phyloP scores from a whole-genome alignment of 2,888 invertebrate genomes.

The Monochamus alternatus region DNA sequence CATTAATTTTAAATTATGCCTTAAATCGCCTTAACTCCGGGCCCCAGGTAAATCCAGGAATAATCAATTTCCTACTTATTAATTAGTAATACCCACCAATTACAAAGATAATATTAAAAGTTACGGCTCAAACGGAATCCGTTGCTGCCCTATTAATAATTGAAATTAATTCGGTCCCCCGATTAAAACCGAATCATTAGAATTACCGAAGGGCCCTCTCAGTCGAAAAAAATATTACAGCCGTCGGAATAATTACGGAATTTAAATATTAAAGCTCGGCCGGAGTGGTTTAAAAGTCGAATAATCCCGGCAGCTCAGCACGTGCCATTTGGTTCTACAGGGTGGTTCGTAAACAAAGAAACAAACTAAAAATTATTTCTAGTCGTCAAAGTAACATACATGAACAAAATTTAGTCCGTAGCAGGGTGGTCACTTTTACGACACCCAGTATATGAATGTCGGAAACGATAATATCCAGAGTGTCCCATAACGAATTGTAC shows the following conservation, averaged over 20 bases:
- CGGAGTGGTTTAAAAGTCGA: conserved; percentile 36
- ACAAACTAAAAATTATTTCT: too few relatives aligned
- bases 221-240: conserved; percentile 34
- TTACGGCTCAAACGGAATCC: conserved; percentile 29
- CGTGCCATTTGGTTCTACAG: neutral
- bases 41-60: conserved; percentile 10
- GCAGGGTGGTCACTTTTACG: too few relatives aligned
- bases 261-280: conserved; percentile 42
- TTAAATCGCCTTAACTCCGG: conserved; percentile 5
- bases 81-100: conserved; percentile 40
- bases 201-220: conserved; percentile 27
- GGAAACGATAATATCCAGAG: too few relatives aligned
- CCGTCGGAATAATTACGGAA: conserved; percentile 45
- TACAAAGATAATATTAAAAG: conserved; percentile 36
- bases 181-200: conserved; percentile 41
- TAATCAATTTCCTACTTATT: conserved; percentile 40
- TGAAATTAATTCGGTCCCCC: conserved; percentile 44
- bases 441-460: too few relatives aligned
- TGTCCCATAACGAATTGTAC: too few relatives aligned
- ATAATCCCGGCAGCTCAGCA: conserved; percentile 30
- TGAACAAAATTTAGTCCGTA: too few relatives aligned
- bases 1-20: conserved; percentile 10
- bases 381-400: too few relatives aligned
- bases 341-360: too few relatives aligned
- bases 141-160: conserved; percentile 37